These are phyloP conservation scores for Dromococcyx pavoninus DNA, from an alignment of 2,797 vertebrate species.

Conservation along the genomic window DNA sequence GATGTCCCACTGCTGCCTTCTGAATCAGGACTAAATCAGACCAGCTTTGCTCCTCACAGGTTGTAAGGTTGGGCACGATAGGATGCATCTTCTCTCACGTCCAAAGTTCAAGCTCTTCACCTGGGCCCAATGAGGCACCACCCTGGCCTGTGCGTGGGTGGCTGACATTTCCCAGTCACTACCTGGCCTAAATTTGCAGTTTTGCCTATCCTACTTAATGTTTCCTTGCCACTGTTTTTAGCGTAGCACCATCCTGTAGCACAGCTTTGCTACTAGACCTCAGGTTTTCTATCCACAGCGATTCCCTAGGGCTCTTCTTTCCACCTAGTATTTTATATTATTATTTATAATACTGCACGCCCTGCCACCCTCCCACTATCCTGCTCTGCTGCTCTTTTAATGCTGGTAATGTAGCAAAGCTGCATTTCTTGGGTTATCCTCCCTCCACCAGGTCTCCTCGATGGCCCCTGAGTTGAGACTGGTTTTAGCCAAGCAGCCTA, in stretches of 20 bases:
- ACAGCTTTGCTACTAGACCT: neutral
- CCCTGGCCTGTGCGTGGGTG: neutral
- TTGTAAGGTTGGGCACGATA: neutral
- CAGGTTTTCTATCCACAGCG: neutral
- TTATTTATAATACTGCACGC: neutral
- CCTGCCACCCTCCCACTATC: neutral
- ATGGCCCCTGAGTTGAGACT: neutral
- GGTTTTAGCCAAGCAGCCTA: neutral
- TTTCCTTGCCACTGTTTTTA: neutral
- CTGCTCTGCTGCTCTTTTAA: neutral
- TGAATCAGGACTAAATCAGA: neutral
- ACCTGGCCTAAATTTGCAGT: neutral
- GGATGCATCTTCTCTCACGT: neutral
- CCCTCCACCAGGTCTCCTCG: neutral
- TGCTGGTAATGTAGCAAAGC: neutral
- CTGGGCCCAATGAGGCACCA: neutral
- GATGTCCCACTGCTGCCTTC: neutral
- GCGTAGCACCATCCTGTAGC: neutral
- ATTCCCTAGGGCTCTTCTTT: neutral
- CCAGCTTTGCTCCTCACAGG: fast-evolving
- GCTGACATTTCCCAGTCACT: neutral
- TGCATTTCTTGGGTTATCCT: neutral
- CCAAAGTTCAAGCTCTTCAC: neutral
- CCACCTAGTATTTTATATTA: neutral
- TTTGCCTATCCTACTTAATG: neutral